These are phyloP conservation scores for Mus caroli DNA, from an alignment of 2,797 vertebrate species.

Conservation along the genomic window DNA sequence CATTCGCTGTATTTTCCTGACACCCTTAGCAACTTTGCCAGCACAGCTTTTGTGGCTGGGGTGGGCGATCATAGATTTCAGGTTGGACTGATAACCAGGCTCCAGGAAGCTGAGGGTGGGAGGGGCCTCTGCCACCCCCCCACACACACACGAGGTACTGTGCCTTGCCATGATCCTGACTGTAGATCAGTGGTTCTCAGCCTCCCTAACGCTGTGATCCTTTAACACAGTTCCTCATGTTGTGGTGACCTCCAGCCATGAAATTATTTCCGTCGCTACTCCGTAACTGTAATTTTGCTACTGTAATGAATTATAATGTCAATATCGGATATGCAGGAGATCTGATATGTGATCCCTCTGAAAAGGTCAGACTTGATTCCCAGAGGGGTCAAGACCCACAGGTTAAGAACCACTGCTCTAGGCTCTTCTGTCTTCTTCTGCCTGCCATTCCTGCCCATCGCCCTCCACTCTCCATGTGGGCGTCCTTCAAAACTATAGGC, in stretches of 20 bases:
- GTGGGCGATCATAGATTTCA: not conserved
- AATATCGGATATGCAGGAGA: not conserved
- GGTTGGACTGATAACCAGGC: not conserved
- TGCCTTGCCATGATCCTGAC: not conserved
- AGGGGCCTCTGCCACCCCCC: not conserved
- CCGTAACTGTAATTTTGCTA: not conserved
- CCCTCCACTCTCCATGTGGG: not conserved
- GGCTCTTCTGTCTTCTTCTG: not conserved
- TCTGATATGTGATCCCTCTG: not conserved
- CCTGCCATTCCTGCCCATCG: accelerated
- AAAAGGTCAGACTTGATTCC: not conserved
- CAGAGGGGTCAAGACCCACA: not conserved
- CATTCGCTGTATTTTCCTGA: constrained; percentile 68
- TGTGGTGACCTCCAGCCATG: not conserved
- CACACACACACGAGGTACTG: accelerated
- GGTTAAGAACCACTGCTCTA: not conserved
- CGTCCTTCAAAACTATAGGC: accelerated
- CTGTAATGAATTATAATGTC: not conserved
- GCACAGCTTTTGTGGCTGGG: not conserved
- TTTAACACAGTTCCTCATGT: not conserved
- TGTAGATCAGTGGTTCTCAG: not conserved
- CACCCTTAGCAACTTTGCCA: not conserved
- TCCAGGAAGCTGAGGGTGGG: not conserved
- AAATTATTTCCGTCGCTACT: not conserved
- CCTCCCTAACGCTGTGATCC: not conserved